Conservation (phyloP, 2,113 vertebrate species). For the Candoia aspera region DNA sequence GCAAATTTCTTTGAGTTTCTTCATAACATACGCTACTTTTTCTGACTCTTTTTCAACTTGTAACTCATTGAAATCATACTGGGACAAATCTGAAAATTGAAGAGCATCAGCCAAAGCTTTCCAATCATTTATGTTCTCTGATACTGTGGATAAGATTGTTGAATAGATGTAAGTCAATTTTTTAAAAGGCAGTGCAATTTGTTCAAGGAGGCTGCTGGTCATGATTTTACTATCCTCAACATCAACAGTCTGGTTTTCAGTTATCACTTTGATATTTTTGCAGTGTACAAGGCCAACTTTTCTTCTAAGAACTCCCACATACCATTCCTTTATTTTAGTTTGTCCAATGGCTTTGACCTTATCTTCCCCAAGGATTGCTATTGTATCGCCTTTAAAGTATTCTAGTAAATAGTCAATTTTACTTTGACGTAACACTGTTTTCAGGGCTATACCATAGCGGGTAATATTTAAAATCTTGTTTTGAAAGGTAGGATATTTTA, state of each 20-base stretch:
- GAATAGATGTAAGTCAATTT: constrained; percentile 96
- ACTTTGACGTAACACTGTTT: constrained; percentile 88
- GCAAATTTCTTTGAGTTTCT: constrained; percentile 95
- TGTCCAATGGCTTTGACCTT: constrained; percentile 91
- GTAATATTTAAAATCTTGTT: constrained; percentile 78
- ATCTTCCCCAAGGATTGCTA: constrained; percentile 87
- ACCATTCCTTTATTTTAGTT: constrained; percentile 95
- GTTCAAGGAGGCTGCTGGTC: constrained; percentile 83
- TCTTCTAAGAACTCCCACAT: constrained; percentile 87
- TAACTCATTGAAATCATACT: constrained; percentile 76
- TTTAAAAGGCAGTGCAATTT: constrained; percentile 88
- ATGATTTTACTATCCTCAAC: constrained; percentile 76
- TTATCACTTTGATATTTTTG: constrained; percentile 91
- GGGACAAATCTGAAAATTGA: constrained; percentile 79
- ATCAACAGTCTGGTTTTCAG: constrained; percentile 87
- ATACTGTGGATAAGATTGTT: constrained; percentile 86
- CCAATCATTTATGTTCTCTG: constrained; percentile 87
- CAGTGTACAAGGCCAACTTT: constrained; percentile 90
- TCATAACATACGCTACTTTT: constrained; percentile 86
- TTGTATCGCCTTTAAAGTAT: constrained; percentile 95
- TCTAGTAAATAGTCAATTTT: constrained; percentile 91
- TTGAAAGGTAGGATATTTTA: constrained; percentile 82
- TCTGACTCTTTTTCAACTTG: constrained; percentile 83
- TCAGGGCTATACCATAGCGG: constrained; percentile 86
- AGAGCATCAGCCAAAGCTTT: constrained; percentile 84